A percentile compares a stretch with the other conserved stretches of the same genome.
Conservation (phyloP, 1,140 invertebrate genomes). For the Atta cephalotes region DNA sequence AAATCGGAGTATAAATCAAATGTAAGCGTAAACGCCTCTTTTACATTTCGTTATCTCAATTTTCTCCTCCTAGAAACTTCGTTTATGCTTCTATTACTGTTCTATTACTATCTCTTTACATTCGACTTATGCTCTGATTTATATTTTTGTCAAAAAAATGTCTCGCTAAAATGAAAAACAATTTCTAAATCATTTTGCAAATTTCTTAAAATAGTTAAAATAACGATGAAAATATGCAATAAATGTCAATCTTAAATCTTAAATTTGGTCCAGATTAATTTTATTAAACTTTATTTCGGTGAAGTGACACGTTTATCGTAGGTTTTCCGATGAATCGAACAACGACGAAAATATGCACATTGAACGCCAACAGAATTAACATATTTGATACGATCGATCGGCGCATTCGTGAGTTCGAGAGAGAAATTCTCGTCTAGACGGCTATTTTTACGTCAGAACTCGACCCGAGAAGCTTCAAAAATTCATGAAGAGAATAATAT, state of each 20-base stretch:
- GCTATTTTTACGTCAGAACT: slow-evolving; percentile 47
- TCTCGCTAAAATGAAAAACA: too few species aligned
- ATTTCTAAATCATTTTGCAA: too few species aligned
- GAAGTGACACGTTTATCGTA: not conserved
- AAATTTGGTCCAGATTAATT: not conserved
- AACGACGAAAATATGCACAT: not conserved
- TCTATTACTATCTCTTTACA: too few species aligned
- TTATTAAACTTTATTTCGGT: not conserved
- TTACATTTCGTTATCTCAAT: too few species aligned
- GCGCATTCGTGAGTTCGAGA: not conserved
- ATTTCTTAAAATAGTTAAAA: too few species aligned
- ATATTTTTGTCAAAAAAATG: too few species aligned
- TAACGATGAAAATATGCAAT: not conserved
- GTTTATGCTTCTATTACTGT: too few species aligned
- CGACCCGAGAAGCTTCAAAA: slow-evolving; percentile 56
- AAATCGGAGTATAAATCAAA: too few species aligned
- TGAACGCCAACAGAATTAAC: slow-evolving; percentile 2
- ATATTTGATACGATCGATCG: slow-evolving; percentile 16
- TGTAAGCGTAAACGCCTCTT: too few species aligned
- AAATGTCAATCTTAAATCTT: not conserved
- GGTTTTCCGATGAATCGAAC: not conserved
- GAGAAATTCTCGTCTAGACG: slow-evolving; percentile 32
- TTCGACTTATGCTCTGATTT: too few species aligned
- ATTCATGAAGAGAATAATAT: slow-evolving; percentile 75
- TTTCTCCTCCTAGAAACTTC: too few species aligned